Percentiles rank a stretch among this genome's conserved stretches.
These are phyloP conservation scores for Thunnus maccoyii DNA, from an alignment of 2,113 vertebrate species.

Conservation along the genomic window DNA sequence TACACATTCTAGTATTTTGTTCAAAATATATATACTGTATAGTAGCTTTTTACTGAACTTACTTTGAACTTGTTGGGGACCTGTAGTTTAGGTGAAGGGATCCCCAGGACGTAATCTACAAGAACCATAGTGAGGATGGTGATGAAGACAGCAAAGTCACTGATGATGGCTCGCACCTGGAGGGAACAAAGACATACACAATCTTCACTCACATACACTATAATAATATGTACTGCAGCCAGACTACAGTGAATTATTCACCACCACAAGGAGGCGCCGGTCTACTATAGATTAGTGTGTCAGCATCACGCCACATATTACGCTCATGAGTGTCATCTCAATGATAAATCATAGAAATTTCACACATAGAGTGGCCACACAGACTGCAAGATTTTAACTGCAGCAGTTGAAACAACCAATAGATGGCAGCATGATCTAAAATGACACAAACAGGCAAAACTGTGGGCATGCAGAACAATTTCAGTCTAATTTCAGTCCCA, in stretches of 20 bases:
- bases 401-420: conserved; percentile 12
- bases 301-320: conserved; percentile 54
- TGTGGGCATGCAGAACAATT: not conserved
- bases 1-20: too few relatives aligned
- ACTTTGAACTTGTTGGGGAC: conserved; percentile 99
- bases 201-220: not conserved
- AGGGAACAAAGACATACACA: conserved; percentile 2
- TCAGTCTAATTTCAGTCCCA: not conserved
- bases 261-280: conserved; percentile 63
- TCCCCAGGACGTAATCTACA: conserved; percentile 93
- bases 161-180: conserved; percentile 95
- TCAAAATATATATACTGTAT: too few relatives aligned
- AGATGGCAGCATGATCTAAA: conserved; percentile 52
- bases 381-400: conserved; percentile 5
- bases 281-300: not conserved
- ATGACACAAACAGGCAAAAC: not conserved
- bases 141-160: conserved; percentile 98
- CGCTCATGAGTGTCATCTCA: conserved; percentile 47
- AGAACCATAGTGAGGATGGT: conserved; percentile 97
- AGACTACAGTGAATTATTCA: not conserved
- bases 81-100: conserved; percentile 96
- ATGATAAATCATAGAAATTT: conserved; percentile 63
- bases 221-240: too few relatives aligned
- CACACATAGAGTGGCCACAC: conserved; percentile 17
- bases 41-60: conserved; percentile 43